Conservation (phyloP, 1,140 invertebrate genomes). For the Zophobas atratus region DNA sequence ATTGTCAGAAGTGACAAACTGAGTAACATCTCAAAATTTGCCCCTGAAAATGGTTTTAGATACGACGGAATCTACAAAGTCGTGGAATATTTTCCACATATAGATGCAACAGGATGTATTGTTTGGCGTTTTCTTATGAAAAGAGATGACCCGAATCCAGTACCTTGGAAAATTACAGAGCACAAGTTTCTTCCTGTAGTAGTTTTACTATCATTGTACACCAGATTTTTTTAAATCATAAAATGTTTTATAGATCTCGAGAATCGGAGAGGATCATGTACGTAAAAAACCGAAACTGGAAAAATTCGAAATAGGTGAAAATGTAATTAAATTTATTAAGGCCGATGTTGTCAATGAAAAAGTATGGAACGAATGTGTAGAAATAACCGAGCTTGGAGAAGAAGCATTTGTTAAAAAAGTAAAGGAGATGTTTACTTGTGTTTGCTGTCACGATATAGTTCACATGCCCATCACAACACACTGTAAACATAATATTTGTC, state of each 20-base stretch:
- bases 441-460: slow-evolving; percentile 86
- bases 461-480: slow-evolving; percentile 81
- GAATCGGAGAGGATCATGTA: too few species aligned
- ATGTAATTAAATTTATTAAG: slow-evolving; percentile 68
- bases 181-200: too few species aligned
- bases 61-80: slow-evolving; percentile 88
- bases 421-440: slow-evolving; percentile 81
- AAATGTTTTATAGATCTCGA: too few species aligned
- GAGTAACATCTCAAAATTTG: slow-evolving; percentile 83
- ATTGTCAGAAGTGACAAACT: slow-evolving; percentile 87
- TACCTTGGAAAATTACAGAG: slow-evolving; percentile 82
- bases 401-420: slow-evolving; percentile 77
- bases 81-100: slow-evolving; percentile 88
- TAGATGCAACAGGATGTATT: slow-evolving; percentile 83
- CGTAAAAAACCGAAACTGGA: slow-evolving; percentile 65
- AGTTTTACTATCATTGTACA: too few species aligned
- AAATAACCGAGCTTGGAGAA: slow-evolving; percentile 69
- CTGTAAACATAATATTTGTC: slow-evolving; percentile 86
- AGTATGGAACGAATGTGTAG: slow-evolving; percentile 77
- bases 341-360: slow-evolving; percentile 73
- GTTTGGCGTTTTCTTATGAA: slow-evolving; percentile 88
- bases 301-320: slow-evolving; percentile 54
- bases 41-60: slow-evolving; percentile 82
- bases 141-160: slow-evolving; percentile 84
- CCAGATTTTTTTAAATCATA: too few species aligned